Evolutionary conservation across 2,888 invertebrate species (phyloP), one percentile per base, ranked within the genome.

Genomic region (Meganola albula): DNA sequence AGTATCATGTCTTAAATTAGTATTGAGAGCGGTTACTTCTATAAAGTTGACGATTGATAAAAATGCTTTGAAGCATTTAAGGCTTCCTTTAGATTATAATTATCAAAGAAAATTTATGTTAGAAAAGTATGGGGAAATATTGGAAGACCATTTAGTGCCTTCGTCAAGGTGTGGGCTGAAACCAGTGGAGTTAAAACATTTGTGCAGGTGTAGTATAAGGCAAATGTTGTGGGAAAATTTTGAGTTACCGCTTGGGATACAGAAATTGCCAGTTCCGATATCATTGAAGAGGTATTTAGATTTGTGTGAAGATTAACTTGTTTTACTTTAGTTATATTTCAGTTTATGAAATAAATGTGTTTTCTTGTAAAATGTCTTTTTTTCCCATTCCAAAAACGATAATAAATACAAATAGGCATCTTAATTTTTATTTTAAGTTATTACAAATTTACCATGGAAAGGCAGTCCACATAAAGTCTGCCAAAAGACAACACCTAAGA

Each of bases 161-260:
- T 67, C 79, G 10, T 84, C 87, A 2, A 79, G 91, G 34, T 90
- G 90, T 63, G 90, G 91, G 1, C 44, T 89, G 4, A 66, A 64
- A 37, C 91, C 92, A 1, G 88, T 91, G n/a, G 91, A 92, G 50
- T 74, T 95, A 34, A 92, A 91, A 48, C 94, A 95, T 69, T 71
- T 95, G 2, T 91, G 92, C 53, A 87, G 94, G 43, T 94, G 93
- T 63, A 75, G 76, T 11, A 88, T 95, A 24, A 87, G 95, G 37
- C 77, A 90, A 25, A 66, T 76, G 33, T 71, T 95, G 27, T 90
- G 91, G 82, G 55, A 82, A 18, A 92, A 92, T 60, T 92, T 91
- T 71, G 90, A 91, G 48, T 66, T 95, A 23, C 95, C 95, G 0
- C 87, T 90, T 47, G 94, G 94, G 8, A 93, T 94, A 44, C 85